phyloP scores from a whole-genome alignment of 2,113 vertebrate genomes.

The Grantiella picta region DNA sequence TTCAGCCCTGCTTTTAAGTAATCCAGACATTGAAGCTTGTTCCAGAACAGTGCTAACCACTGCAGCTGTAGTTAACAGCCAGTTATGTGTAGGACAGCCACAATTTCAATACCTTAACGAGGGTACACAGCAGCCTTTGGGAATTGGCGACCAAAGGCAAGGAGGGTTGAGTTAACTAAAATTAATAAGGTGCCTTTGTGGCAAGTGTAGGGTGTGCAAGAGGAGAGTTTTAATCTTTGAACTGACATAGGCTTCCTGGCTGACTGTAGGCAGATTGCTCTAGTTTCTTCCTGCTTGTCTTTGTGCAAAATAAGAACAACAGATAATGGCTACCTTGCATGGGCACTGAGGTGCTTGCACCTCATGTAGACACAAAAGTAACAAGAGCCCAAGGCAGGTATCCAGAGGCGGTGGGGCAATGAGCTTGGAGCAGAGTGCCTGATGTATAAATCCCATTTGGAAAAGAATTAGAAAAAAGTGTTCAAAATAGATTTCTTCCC shows the following conservation, averaged over 20 bases:
- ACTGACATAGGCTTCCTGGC: neutral
- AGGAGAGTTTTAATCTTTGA: neutral
- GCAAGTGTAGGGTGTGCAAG: neutral
- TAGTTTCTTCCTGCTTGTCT: neutral
- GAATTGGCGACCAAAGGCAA: neutral
- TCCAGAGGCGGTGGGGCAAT: neutral
- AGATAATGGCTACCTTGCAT: neutral
- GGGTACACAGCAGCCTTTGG: neutral
- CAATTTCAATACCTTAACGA: neutral
- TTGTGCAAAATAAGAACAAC: neutral
- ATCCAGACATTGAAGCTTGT: neutral
- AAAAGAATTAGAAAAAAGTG: neutral
- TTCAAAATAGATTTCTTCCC: neutral
- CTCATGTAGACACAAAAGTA: neutral
- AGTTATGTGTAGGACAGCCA: neutral
- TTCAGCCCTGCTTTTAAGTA: neutral
- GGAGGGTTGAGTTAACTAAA: neutral
- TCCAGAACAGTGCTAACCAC: neutral
- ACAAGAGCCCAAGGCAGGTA: neutral
- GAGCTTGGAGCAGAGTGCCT: neutral
- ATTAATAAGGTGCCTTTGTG: neutral
- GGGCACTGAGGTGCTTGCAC: neutral
- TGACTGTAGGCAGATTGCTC: neutral
- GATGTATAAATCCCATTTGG: neutral
- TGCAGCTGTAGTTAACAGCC: neutral